Conservation (phyloP, 2,888 invertebrate genomes). For the Watsonalla cultraria region DNA sequence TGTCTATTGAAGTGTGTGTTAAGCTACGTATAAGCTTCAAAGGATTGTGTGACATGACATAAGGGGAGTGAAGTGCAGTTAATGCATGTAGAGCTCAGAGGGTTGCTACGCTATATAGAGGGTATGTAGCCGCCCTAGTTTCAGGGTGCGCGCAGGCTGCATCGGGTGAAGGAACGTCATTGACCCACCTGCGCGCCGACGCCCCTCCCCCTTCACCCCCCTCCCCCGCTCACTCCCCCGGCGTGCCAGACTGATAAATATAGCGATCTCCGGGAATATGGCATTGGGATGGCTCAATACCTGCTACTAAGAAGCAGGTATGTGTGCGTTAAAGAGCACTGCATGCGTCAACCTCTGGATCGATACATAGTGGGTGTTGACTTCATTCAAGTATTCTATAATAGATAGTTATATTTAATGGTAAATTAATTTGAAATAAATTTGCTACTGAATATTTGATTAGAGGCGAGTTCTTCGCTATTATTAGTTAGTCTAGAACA, state of each 20-base stretch:
- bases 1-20: background rate
- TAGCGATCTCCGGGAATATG: constrained; percentile 60
- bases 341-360: constrained; percentile 17
- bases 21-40: background rate
- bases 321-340: constrained; percentile 17
- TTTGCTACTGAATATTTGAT: too few species aligned
- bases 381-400: background rate
- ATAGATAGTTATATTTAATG: background rate
- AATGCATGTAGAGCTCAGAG: background rate
- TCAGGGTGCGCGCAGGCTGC: constrained; percentile 53
- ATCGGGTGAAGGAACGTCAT: constrained; percentile 67
- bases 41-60: constrained; percentile 3
- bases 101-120: constrained; percentile 4
- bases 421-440: too few species aligned
- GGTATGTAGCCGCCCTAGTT: constrained; percentile 57
- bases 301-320: constrained; percentile 2
- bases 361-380: constrained; percentile 9
- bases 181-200: constrained; percentile 57
- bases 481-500: too few species aligned
- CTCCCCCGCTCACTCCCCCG: constrained; percentile 10
- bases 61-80: constrained; percentile 5
- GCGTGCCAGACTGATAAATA: constrained; percentile 47
- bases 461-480: too few species aligned
- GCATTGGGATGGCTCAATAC: constrained; percentile 51
- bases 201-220: constrained; percentile 21